A percentile compares a stretch with the other conserved stretches of the same genome.
These are phyloP conservation scores for Malurus cyaneus DNA, from an alignment of 2,113 vertebrate species.

Conservation along the genomic window DNA sequence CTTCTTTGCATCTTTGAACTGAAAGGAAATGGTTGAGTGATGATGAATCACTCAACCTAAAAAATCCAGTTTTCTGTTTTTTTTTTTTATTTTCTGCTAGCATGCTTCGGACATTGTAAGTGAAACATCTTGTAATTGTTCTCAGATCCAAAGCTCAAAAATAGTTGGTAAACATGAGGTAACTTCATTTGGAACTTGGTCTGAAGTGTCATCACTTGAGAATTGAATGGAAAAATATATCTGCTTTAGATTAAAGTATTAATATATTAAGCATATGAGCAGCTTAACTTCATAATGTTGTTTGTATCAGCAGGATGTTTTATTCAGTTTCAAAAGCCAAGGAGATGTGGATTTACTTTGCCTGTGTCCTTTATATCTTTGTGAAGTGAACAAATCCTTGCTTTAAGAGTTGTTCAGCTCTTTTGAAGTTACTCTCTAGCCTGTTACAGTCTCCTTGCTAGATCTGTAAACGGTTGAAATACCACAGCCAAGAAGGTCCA, in stretches of 20 bases:
- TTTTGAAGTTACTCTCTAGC: background rate
- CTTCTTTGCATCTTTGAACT: background rate
- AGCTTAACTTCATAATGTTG: constrained; percentile 30
- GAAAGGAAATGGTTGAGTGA: background rate
- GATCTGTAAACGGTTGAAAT: background rate
- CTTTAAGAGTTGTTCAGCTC: background rate
- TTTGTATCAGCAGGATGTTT: constrained; percentile 50
- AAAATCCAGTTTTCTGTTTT: background rate
- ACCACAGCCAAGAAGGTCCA: background rate
- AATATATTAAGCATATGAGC: constrained; percentile 14
- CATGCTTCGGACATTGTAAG: background rate
- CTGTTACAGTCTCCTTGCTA: background rate
- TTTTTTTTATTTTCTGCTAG: background rate
- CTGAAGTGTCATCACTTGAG: constrained; percentile 10
- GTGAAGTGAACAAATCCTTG: background rate
- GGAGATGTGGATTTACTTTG: constrained; percentile 12
- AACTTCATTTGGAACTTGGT: constrained; percentile 4
- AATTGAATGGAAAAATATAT: constrained; percentile 51
- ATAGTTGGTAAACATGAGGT: background rate
- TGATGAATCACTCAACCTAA: background rate
- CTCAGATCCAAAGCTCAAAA: background rate
- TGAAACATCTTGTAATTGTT: background rate
- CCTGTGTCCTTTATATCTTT: background rate
- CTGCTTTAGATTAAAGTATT: constrained; percentile 54
- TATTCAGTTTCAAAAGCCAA: constrained; percentile 28